phyloP scores from a whole-genome alignment of 2,888 invertebrate genomes.

The Mythimna loreyi region DNA sequence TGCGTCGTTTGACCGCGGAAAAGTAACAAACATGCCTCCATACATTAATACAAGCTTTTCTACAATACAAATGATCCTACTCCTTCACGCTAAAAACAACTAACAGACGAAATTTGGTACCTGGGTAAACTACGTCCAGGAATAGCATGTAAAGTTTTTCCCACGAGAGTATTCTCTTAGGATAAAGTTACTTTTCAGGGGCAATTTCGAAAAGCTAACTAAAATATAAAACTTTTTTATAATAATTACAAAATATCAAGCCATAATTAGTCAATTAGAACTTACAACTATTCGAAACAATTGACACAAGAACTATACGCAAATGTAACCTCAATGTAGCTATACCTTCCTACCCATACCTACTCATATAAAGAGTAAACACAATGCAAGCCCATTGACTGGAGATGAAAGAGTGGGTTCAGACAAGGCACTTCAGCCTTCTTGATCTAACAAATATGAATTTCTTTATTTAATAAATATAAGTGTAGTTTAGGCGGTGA shows the following conservation, averaged over 20 bases:
- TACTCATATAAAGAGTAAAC: conserved; percentile 42
- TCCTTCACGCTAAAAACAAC: too few species aligned
- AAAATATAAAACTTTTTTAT: not conserved
- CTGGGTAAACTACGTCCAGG: too few species aligned
- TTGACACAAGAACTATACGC: conserved; percentile 29
- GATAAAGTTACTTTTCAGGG: too few species aligned
- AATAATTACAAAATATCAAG: not conserved
- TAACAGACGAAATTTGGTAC: too few species aligned
- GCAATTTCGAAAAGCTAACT: not conserved
- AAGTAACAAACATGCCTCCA: too few species aligned
- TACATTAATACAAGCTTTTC: too few species aligned
- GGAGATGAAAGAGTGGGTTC: conserved; percentile 62
- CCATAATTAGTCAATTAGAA: conserved; percentile 36
- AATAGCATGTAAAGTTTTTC: too few species aligned
- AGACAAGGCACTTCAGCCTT: conserved; percentile 61
- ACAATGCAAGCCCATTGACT: conserved; percentile 51
- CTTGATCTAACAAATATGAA: conserved; percentile 69
- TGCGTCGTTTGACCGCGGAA: too few species aligned
- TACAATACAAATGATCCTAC: too few species aligned
- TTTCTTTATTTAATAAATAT: conserved; percentile 74
- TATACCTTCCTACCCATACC: conserved; percentile 10
- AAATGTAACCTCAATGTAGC: conserved; percentile 24
- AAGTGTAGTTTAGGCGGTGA: conserved; percentile 80
- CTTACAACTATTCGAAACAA: conserved; percentile 22
- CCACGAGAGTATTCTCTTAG: too few species aligned